phyloP scores from a whole-genome alignment of 2,113 vertebrate genomes.

The Phalacrocorax aristotelis region DNA sequence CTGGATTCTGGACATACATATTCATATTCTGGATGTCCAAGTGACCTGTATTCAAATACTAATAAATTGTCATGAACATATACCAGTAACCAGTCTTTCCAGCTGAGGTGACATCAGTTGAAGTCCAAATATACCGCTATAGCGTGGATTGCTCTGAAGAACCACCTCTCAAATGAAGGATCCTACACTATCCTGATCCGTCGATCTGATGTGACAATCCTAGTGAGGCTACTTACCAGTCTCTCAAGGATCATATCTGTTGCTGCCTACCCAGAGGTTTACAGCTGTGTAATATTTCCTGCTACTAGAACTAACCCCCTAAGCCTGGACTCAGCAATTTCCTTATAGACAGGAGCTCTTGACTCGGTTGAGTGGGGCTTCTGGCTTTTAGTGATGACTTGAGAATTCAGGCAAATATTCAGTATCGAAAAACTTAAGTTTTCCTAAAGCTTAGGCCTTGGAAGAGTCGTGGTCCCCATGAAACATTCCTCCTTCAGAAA shows the following conservation, averaged over 20 bases:
- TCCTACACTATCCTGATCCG: background rate
- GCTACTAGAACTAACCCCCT: background rate
- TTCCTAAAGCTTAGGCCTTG: background rate
- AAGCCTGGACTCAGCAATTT: background rate
- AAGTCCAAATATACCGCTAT: background rate
- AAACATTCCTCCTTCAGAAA: background rate
- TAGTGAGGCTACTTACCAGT: background rate
- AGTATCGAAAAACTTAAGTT: background rate
- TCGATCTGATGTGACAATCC: background rate
- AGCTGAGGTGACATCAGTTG: background rate
- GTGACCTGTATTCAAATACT: background rate
- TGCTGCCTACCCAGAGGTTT: background rate
- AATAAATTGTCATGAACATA: background rate
- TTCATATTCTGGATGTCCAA: background rate
- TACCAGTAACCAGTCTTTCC: background rate
- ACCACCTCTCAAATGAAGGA: background rate
- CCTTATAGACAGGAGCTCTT: background rate
- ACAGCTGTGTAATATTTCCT: background rate
- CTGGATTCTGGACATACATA: too few species aligned
- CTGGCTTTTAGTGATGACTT: background rate
- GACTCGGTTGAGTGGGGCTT: background rate
- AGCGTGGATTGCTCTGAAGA: background rate
- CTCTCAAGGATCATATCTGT: background rate
- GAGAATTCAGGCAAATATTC: background rate
- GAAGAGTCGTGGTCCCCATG: background rate